phyloP scores from a whole-genome alignment of 2,888 invertebrate genomes.

The Xanthia icteritia region DNA sequence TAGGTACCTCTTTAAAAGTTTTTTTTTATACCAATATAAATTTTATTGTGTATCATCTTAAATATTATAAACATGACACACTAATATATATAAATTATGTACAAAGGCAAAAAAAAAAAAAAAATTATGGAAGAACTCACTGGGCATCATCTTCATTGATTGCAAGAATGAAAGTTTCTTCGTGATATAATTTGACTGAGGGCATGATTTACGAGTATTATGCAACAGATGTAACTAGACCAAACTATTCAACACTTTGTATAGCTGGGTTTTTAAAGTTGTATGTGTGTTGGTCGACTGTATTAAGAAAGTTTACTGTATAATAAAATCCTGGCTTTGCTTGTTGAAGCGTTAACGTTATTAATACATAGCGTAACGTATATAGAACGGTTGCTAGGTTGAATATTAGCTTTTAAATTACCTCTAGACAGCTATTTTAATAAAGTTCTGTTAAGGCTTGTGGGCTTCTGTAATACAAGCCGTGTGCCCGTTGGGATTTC shows the following conservation, averaged over 20 bases:
- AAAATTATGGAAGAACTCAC: no score
- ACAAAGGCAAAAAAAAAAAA: no score
- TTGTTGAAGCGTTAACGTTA: slow-evolving; percentile 42
- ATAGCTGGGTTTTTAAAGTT: slow-evolving; percentile 21
- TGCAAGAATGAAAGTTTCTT: not conserved
- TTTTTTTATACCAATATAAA: no score
- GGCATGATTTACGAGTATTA: slow-evolving; percentile 6
- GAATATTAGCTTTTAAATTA: slow-evolving; percentile 54
- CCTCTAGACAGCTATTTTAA: slow-evolving; percentile 36
- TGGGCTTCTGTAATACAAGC: not conserved
- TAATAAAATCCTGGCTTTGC: slow-evolving; percentile 52
- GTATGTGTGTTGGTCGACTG: slow-evolving; percentile 19
- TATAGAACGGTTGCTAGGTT: slow-evolving; percentile 35
- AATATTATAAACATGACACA: no score
- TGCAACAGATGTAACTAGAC: not conserved
- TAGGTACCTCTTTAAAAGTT: no score
- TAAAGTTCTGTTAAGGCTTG: slow-evolving; percentile 23
- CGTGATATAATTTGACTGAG: slow-evolving; percentile 6
- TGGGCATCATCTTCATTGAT: no score
- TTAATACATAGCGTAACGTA: slow-evolving; percentile 32
- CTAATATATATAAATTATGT: no score
- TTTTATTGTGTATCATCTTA: no score
- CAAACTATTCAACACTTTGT: not conserved
- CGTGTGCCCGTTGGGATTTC: not conserved
- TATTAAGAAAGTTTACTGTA: slow-evolving; percentile 39